phyloP scores from a whole-genome alignment of 2,797 vertebrate species.

The Gymnopithys bicolor region DNA sequence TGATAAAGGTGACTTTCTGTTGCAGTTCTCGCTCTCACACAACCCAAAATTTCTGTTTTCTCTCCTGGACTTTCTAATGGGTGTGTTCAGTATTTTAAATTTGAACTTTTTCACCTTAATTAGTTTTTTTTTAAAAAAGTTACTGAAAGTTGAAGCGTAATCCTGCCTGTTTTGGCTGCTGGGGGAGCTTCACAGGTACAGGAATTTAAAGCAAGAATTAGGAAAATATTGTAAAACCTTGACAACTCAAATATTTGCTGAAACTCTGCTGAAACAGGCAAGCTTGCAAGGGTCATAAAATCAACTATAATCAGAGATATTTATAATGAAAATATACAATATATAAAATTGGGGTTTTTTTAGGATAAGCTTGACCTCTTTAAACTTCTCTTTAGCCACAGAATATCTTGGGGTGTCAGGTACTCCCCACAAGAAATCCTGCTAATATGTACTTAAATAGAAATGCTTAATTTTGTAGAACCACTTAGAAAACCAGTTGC shows the following conservation, averaged over 20 bases:
- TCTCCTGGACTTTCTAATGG: neutral
- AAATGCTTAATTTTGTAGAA: neutral
- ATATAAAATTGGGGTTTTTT: neutral
- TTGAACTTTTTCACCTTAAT: neutral
- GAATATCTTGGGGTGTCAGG: neutral
- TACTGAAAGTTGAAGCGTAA: neutral
- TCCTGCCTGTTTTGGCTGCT: neutral
- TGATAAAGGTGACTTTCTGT: neutral
- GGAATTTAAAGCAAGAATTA: neutral
- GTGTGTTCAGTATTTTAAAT: neutral
- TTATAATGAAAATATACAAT: neutral
- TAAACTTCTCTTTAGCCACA: neutral
- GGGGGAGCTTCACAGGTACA: neutral
- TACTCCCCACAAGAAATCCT: neutral
- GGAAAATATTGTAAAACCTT: neutral
- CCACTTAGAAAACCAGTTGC: neutral
- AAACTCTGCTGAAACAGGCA: neutral
- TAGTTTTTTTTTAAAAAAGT: neutral
- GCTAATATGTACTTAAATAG: neutral
- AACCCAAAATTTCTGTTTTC: neutral
- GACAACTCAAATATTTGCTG: neutral
- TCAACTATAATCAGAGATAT: neutral
- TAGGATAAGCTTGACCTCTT: neutral
- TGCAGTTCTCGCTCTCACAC: neutral
- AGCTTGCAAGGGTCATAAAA: neutral